These are phyloP conservation scores for Jordanella pulchra DNA, from an alignment of 2,797 vertebrate species.

Conservation along the genomic window DNA sequence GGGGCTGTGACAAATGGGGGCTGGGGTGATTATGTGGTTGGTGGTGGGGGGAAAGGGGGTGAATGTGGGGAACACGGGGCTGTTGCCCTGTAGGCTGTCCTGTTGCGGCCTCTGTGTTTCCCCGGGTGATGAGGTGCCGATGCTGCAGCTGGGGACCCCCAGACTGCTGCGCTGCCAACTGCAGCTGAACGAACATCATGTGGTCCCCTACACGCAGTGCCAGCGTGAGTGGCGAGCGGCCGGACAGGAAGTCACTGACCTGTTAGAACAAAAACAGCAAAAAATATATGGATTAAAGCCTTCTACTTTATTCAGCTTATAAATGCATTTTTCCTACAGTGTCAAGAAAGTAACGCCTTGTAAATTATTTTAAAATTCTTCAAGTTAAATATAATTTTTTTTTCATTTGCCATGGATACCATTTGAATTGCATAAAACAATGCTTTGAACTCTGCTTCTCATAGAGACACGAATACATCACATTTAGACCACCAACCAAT, in stretches of 20 bases:
- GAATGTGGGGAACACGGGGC: conserved; percentile 66
- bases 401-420: conserved; percentile 20
- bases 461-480: conserved; percentile 40
- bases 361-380: conserved; percentile 14
- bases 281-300: not conserved
- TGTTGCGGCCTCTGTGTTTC: conserved; percentile 70
- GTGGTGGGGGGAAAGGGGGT: conserved; percentile 65
- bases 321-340: not conserved
- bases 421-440: conserved; percentile 44
- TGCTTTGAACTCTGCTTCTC: conserved; percentile 38
- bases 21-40: conserved; percentile 58
- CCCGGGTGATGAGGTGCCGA: conserved; percentile 87
- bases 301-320: not conserved
- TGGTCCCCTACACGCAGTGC: conserved; percentile 93
- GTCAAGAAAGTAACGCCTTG: conserved; percentile 5
- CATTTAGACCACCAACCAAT: conserved; percentile 61
- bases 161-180: conserved; percentile 90
- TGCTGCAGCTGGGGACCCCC: conserved; percentile 87
- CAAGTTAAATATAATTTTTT: conserved; percentile 41
- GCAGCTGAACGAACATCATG: conserved; percentile 96
- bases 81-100: conserved; percentile 72
- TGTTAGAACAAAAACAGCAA: conserved; percentile 58
- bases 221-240: conserved; percentile 92
- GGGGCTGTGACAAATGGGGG: conserved; percentile 68
- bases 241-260: conserved; percentile 96